Evolutionary conservation across 2,797 vertebrate species (phyloP), one percentile per base, ranked within the genome.

Genomic region (Apogon talboti): DNA sequence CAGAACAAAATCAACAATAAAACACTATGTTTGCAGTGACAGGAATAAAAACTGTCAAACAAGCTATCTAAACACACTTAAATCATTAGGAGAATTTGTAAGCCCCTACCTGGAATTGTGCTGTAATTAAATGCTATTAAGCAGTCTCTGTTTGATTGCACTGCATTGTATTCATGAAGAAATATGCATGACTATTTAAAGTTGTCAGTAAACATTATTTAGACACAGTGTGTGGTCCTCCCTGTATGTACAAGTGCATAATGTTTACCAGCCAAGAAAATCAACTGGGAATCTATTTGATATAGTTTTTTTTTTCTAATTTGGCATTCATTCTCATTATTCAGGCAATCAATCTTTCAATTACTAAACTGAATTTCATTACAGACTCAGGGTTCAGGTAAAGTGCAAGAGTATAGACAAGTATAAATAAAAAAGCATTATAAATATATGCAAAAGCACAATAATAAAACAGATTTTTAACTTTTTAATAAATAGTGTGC

Each of bases 41-140:
- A 72, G 55, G 76, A 86, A 74, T 69, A 21, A 82, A 78, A 71
- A 74, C 82, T 81, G 89, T 79, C 54, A 86, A 91, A 93, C 86
- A 91, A 84, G 85, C 89, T 86, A 85, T 89, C 91, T 84, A 92
- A 94, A 92, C 87, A 79, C 83, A 84, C 82, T 85, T 82, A 91
- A 94, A 91, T 87, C 88, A 92, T 92, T 88, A 91, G 88, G 85
- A 90, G 86, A 93, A 91, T 93, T 93, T 88, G 82, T 90, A 86
- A 87, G 80, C 74, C 91, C 65, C 75, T 84, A 79, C 89, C 90
- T 90, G 91, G 91, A 94, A 93, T 93, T 91, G 72, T 85, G 91
- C 91, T 93, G 91, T 95, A 95, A 96, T 96, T 95, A 95, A 94
- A 91, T 84, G 82, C 92, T 93, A 95, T 95, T 95, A 94, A 93